Evolutionary conservation across 1,140 invertebrate genomes (phyloP).

Genomic region (Sipha flava): DNA sequence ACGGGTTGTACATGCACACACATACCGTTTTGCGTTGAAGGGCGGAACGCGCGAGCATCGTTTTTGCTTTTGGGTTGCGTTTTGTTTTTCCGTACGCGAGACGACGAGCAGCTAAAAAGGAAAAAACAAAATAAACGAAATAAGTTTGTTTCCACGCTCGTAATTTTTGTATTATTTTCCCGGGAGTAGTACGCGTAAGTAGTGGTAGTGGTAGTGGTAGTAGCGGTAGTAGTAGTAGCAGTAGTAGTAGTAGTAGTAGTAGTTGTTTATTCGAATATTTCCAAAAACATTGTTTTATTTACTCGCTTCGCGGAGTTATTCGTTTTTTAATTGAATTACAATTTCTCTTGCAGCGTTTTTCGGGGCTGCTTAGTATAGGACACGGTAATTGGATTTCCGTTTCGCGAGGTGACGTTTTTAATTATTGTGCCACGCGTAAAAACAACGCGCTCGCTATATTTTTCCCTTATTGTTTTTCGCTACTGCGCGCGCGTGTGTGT

Average conservation of each 20-base stretch:
- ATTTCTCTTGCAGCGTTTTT: constrained; percentile 19
- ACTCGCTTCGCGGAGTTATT: not conserved
- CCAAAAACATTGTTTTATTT: constrained; percentile 19
- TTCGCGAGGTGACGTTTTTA: constrained; percentile 22
- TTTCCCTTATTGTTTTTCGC: not conserved
- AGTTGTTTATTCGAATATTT: constrained; percentile 22
- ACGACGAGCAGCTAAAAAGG: not conserved
- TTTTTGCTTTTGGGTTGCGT: not conserved
- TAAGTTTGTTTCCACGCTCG: not conserved
- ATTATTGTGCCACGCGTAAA: not conserved
- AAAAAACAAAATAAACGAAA: no score
- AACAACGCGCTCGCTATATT: not conserved
- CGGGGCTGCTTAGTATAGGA: not conserved
- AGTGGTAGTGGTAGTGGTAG: no score
- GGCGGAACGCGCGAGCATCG: no score
- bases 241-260: no score
- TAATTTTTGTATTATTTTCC: not conserved
- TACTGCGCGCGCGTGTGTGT: not conserved
- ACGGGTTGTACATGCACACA: no score
- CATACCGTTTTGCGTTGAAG: no score
- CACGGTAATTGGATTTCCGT: constrained; percentile 23
- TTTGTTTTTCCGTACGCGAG: not conserved
- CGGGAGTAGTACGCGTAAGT: no score
- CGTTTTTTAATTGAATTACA: constrained; percentile 28
- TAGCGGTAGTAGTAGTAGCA: no score